These are phyloP conservation scores for Diachrysia chrysitis DNA, from an alignment of 2,888 invertebrate species.

Conservation along the genomic window DNA sequence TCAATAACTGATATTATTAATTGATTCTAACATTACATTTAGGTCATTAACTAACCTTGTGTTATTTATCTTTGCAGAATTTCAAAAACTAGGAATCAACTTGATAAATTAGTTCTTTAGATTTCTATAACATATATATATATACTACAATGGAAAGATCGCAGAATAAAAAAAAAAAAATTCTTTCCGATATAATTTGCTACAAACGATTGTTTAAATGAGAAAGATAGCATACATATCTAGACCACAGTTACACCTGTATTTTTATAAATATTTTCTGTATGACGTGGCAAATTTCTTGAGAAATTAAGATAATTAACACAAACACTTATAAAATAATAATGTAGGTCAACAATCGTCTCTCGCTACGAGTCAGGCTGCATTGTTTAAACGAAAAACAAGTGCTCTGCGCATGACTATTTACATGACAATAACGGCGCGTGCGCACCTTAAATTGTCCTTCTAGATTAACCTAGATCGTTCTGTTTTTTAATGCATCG, in stretches of 20 bases:
- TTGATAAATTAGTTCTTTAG: too few relatives aligned
- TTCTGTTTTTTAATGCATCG: slow-evolving; percentile 15
- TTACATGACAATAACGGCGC: slow-evolving; percentile 51
- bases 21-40: not conserved
- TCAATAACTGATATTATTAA: not conserved
- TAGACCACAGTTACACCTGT: not conserved
- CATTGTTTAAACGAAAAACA: slow-evolving; percentile 42
- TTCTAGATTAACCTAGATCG: slow-evolving; percentile 26
- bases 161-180: too few relatives aligned
- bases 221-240: not conserved
- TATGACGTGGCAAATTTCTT: not conserved
- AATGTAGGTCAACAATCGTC: slow-evolving; percentile 19
- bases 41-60: not conserved
- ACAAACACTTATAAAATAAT: slow-evolving; percentile 12
- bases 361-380: slow-evolving; percentile 16
- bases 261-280: not conserved
- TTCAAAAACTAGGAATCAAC: not conserved
- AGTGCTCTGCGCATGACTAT: slow-evolving; percentile 36
- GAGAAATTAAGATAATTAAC: not conserved
- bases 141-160: too few relatives aligned
- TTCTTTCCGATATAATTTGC: too few relatives aligned
- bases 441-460: slow-evolving; percentile 20
- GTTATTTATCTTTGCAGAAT: not conserved
- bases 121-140: too few relatives aligned
- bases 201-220: too few relatives aligned